A percentile compares a stretch with the other conserved stretches of the same genome.
phyloP scores from a whole-genome alignment of 2,113 vertebrate genomes.

The Leptobrachium ailaonicum region DNA sequence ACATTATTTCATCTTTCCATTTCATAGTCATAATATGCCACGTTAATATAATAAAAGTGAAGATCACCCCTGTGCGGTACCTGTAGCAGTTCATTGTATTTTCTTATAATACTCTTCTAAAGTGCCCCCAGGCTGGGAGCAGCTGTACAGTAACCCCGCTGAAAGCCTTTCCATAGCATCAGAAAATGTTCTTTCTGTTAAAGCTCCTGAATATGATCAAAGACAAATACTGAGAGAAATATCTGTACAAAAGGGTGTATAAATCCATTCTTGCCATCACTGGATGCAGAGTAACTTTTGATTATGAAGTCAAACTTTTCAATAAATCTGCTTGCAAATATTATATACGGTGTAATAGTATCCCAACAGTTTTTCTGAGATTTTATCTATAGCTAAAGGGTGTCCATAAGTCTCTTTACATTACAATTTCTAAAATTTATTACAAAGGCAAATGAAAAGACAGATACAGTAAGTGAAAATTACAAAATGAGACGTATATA shows the following conservation, averaged over 20 bases:
- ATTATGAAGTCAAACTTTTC: slow-evolving; percentile 19
- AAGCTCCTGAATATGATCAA: slow-evolving; percentile 27
- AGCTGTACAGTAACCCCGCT: slow-evolving; percentile 5
- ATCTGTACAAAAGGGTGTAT: background rate
- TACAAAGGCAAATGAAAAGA: too few species aligned
- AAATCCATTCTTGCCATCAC: background rate
- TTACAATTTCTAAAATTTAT: too few species aligned
- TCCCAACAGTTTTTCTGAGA: too few species aligned
- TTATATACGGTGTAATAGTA: too few species aligned
- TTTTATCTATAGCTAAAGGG: too few species aligned
- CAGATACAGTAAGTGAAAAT: too few species aligned
- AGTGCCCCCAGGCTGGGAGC: slow-evolving; percentile 14
- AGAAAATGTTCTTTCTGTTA: slow-evolving; percentile 26
- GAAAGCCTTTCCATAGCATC: slow-evolving; percentile 20
- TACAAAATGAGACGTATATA: too few species aligned
- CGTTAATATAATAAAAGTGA: background rate
- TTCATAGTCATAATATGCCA: background rate
- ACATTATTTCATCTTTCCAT: background rate
- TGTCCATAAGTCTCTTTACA: too few species aligned
- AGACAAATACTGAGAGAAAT: slow-evolving; percentile 12
- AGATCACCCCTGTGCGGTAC: background rate
- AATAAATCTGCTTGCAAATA: background rate
- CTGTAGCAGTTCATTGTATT: background rate
- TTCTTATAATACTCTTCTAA: slow-evolving; percentile 7
- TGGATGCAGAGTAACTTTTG: slow-evolving; percentile 2